These are phyloP conservation scores for Lathamus discolor DNA, from an alignment of 2,113 vertebrate species.

Conservation along the genomic window DNA sequence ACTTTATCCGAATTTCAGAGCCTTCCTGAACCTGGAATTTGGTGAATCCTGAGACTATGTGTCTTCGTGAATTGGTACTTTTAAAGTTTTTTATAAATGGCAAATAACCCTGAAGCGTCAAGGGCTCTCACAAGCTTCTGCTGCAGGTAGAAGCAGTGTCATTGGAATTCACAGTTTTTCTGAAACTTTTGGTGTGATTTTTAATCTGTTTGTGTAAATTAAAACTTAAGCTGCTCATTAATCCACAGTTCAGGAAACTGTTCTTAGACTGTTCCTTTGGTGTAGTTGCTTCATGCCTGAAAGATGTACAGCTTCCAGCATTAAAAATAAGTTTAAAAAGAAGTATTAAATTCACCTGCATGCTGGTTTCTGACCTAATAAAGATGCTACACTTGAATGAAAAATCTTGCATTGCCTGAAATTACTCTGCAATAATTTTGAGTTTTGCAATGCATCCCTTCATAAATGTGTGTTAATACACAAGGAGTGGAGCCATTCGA, in stretches of 20 bases:
- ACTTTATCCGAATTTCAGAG: neutral
- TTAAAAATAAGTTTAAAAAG: neutral
- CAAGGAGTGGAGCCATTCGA: neutral
- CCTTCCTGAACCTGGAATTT: neutral
- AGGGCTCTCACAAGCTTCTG: neutral
- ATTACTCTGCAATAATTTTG: neutral
- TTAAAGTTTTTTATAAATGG: neutral
- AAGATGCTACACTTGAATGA: neutral
- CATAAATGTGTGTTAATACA: neutral
- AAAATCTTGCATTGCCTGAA: neutral
- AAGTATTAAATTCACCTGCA: neutral
- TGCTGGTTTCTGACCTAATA: slow-evolving; percentile 11
- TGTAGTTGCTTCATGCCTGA: neutral
- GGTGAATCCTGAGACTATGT: neutral
- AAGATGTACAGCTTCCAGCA: neutral
- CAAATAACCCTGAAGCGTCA: neutral
- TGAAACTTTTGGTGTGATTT: neutral
- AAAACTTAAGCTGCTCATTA: neutral
- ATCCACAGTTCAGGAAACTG: neutral
- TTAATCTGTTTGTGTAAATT: neutral
- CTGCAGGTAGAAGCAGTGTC: neutral
- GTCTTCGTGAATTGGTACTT: neutral
- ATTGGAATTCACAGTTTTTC: neutral
- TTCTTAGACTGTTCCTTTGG: neutral
- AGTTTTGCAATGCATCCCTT: neutral